Conservation (phyloP, 2,888 invertebrate genomes). For the Torymus aiolomorphi region DNA sequence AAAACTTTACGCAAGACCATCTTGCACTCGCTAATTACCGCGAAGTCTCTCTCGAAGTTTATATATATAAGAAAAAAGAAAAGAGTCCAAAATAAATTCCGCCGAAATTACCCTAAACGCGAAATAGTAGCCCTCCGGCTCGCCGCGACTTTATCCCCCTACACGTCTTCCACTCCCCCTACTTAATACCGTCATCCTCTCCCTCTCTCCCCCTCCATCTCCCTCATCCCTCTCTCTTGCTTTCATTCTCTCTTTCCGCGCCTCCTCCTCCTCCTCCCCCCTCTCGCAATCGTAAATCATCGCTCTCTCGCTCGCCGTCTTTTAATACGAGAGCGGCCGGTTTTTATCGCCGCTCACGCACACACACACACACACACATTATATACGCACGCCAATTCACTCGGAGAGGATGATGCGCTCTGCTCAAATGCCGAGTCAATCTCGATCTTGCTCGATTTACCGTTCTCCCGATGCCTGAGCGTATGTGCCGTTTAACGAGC, state of each 20-base stretch:
- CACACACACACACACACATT: background rate
- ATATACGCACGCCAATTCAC: slow-evolving; percentile 11
- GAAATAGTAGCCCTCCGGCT: slow-evolving; percentile 17
- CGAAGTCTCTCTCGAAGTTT: no score
- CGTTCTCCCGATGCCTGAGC: no score
- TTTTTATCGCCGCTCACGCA: slow-evolving; percentile 29
- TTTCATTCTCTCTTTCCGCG: background rate
- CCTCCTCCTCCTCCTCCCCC: background rate
- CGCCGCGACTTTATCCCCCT: no score
- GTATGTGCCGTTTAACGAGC: no score
- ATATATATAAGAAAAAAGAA: no score
- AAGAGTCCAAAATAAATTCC: background rate
- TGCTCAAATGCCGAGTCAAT: no score
- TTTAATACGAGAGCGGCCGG: slow-evolving; percentile 29
- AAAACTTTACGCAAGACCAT: no score
- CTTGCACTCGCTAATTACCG: no score
- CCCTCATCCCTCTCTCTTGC: slow-evolving; percentile 8
- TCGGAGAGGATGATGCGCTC: no score
- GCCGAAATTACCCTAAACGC: slow-evolving; percentile 8
- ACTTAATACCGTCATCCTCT: background rate
- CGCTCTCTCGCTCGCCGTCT: background rate
- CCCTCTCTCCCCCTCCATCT: background rate
- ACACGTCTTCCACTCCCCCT: slow-evolving; percentile 7
- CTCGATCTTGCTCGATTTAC: no score
- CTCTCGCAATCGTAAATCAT: slow-evolving; percentile 18